A percentile compares a stretch with the other conserved stretches of the same genome.
These are phyloP conservation scores for Agonum fuliginosum DNA, from an alignment of 2,888 invertebrate species.

Conservation along the genomic window DNA sequence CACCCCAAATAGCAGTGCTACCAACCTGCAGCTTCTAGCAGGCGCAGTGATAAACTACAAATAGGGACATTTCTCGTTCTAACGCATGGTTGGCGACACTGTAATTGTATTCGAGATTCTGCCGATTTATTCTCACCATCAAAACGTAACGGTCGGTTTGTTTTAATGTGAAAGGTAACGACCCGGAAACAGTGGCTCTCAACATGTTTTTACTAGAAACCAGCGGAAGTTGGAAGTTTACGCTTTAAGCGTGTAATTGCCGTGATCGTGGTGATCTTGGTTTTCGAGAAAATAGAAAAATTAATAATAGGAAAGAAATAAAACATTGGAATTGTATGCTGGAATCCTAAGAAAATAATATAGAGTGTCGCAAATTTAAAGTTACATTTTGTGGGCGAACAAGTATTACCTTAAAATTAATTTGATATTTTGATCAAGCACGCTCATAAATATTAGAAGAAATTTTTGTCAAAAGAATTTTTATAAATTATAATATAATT, in stretches of 20 bases:
- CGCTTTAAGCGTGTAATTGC: slow-evolving; percentile 18
- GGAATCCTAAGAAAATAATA: too few relatives aligned
- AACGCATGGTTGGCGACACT: slow-evolving; percentile 44
- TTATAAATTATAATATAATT: too few relatives aligned
- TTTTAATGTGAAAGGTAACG: slow-evolving; percentile 51
- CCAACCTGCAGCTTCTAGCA: slow-evolving; percentile 14
- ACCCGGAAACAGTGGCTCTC: slow-evolving; percentile 33
- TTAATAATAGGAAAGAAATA: too few relatives aligned
- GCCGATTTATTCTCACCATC: slow-evolving; percentile 53
- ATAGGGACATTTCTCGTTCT: slow-evolving; percentile 36
- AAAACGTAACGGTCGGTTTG: slow-evolving; percentile 55
- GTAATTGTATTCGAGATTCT: slow-evolving; percentile 53
- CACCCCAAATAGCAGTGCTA: not conserved
- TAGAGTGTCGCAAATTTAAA: too few relatives aligned
- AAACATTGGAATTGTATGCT: too few relatives aligned
- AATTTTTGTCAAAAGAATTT: too few relatives aligned
- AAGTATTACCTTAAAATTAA: too few relatives aligned
- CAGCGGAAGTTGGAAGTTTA: not conserved
- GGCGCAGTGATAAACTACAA: slow-evolving; percentile 44
- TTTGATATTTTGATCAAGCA: too few relatives aligned
- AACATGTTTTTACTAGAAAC: slow-evolving; percentile 23
- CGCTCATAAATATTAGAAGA: too few relatives aligned
- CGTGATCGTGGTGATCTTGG: not conserved
- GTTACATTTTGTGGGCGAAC: too few relatives aligned
- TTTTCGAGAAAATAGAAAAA: not conserved